Evolutionary conservation across 2,797 vertebrate species (phyloP).

Genomic region (Anolis apletophallus): DNA sequence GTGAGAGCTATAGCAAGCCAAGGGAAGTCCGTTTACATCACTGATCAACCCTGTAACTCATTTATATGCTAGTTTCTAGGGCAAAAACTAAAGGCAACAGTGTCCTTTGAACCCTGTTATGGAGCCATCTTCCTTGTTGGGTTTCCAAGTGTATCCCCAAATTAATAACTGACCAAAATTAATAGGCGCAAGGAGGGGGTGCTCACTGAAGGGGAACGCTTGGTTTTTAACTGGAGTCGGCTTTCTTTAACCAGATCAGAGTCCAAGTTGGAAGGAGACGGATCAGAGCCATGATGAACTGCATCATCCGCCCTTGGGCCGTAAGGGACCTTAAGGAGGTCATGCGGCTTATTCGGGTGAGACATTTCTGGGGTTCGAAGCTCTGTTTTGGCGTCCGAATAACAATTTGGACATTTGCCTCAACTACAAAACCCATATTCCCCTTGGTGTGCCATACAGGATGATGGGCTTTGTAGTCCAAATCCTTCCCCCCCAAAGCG

Average conservation of each 20-base stretch:
- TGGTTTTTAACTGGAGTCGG: too few species aligned
- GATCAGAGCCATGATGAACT: neutral
- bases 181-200: neutral
- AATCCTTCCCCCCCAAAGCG: too few species aligned
- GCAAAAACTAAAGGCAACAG: neutral
- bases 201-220: too few species aligned
- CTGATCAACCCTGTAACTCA: neutral
- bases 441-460: neutral
- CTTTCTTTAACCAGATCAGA: neutral
- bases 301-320: constrained; percentile 5
- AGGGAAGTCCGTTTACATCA: neutral
- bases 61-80: too few species aligned
- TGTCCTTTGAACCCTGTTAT: neutral
- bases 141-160: neutral
- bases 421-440: neutral
- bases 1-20: fast-evolving
- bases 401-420: neutral
- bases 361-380: neutral
- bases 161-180: neutral
- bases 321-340: neutral
- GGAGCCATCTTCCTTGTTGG: too few species aligned
- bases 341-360: constrained; percentile 10
- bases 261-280: neutral
- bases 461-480: neutral
- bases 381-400: neutral